Conservation (phyloP, 2,797 vertebrate genomes). For the Neosilurus mollespiculum region DNA sequence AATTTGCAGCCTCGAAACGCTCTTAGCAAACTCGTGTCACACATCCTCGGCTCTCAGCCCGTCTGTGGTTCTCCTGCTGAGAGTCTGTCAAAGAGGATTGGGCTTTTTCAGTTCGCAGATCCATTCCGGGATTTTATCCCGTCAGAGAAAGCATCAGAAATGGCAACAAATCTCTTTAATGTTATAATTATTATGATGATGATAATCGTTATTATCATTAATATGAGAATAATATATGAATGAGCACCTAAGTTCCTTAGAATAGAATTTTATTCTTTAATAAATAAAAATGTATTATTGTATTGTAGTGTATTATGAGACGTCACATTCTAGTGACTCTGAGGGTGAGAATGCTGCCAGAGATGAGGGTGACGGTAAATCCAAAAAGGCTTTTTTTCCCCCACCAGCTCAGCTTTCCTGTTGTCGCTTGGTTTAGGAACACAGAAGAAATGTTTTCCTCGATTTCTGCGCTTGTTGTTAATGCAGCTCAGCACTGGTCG, state of each 20-base stretch:
- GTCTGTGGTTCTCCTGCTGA: conserved; percentile 23
- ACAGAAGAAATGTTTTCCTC: no score
- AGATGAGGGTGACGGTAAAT: no score
- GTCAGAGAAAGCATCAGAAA: background rate
- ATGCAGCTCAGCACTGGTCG: no score
- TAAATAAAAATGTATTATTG: no score
- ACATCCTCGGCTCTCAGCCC: conserved; percentile 20
- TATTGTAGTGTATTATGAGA: no score
- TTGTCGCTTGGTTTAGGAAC: no score
- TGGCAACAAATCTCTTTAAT: background rate
- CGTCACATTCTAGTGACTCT: no score
- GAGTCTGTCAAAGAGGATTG: background rate
- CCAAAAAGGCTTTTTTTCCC: no score
- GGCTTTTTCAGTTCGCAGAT: background rate
- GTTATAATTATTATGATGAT: background rate
- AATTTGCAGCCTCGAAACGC: conserved; percentile 60
- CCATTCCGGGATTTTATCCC: background rate
- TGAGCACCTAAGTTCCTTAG: no score
- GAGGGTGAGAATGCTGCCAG: no score
- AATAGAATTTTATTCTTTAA: background rate
- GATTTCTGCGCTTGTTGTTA: no score
- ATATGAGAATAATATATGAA: background rate
- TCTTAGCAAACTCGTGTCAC: conserved; percentile 49
- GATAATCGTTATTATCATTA: background rate
- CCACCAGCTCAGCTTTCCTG: no score